These are phyloP conservation scores for Triplophysa yarkandensis DNA, from an alignment of 2,797 vertebrate species.

Conservation along the genomic window DNA sequence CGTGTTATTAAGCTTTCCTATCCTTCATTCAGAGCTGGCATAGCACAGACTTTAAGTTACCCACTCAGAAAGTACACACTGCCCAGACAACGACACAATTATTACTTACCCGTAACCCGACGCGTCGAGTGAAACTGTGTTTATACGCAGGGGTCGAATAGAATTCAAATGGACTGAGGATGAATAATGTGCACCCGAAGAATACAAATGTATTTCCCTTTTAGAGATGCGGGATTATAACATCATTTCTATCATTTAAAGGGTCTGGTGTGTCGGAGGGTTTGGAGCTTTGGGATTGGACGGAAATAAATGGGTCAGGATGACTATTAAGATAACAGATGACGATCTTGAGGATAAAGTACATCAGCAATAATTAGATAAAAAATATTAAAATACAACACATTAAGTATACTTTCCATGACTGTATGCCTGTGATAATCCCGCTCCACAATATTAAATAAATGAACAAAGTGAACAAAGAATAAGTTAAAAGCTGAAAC, in stretches of 20 bases:
- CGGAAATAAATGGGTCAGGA: neutral
- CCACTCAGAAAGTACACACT: conserved; percentile 7
- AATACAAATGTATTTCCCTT: neutral
- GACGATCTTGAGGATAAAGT: too few species aligned
- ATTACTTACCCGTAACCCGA: neutral
- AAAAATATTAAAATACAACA: too few species aligned
- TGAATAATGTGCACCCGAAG: neutral
- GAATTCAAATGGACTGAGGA: conserved; percentile 6
- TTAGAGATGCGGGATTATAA: neutral
- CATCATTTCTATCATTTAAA: neutral
- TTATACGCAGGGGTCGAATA: neutral
- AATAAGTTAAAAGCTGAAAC: too few species aligned
- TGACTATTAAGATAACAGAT: too few species aligned
- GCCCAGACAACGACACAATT: neutral
- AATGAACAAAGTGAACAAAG: too few species aligned
- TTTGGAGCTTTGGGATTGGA: neutral
- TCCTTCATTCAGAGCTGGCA: conserved; percentile 51
- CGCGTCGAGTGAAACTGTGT: neutral
- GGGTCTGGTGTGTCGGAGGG: neutral
- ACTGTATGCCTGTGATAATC: too few species aligned
- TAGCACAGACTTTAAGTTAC: conserved; percentile 8
- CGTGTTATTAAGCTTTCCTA: conserved; percentile 54
- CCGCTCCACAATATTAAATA: too few species aligned
- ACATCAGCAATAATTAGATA: too few species aligned
- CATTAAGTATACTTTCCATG: too few species aligned